Percentiles rank a stretch among this genome's conserved stretches.
These are phyloP conservation scores for Uloborus plumipes DNA, from an alignment of 2,888 invertebrate species.

Conservation along the genomic window DNA sequence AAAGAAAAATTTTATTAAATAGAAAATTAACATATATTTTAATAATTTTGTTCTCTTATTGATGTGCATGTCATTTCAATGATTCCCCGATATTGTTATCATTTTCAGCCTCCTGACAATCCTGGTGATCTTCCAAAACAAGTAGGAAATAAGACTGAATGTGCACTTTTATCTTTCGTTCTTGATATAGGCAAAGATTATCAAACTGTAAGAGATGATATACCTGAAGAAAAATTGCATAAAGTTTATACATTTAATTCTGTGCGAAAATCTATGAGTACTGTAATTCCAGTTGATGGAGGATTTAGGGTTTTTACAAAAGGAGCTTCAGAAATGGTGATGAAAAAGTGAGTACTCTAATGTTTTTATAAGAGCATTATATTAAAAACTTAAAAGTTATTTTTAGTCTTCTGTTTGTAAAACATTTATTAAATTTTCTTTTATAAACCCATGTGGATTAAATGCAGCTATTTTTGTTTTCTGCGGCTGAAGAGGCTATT, in stretches of 20 bases:
- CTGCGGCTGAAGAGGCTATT: too few species aligned
- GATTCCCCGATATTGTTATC: not conserved
- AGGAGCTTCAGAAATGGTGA: conserved; percentile 98
- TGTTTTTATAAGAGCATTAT: too few species aligned
- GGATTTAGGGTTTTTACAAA: conserved; percentile 95
- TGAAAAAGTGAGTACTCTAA: conserved; percentile 85
- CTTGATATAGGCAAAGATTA: conserved; percentile 90
- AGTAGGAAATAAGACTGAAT: conserved; percentile 99
- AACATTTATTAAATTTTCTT: too few species aligned
- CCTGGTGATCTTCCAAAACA: conserved; percentile 89
- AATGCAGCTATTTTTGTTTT: too few species aligned
- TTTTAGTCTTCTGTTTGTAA: too few species aligned
- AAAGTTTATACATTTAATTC: conserved; percentile 99
- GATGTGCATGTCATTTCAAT: too few species aligned
- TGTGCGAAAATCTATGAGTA: conserved; percentile 98
- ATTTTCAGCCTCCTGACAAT: conserved; percentile 79
- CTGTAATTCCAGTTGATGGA: conserved; percentile 85
- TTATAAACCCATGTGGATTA: too few species aligned
- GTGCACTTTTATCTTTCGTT: conserved; percentile 95
- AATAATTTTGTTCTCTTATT: too few species aligned
- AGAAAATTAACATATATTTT: too few species aligned
- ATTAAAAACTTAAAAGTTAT: too few species aligned
- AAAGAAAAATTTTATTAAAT: too few species aligned
- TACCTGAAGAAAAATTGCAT: conserved; percentile 91
- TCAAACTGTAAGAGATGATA: conserved; percentile 89